phyloP scores from a whole-genome alignment of 2,888 invertebrate genomes.

The Pseudoips prasinana region DNA sequence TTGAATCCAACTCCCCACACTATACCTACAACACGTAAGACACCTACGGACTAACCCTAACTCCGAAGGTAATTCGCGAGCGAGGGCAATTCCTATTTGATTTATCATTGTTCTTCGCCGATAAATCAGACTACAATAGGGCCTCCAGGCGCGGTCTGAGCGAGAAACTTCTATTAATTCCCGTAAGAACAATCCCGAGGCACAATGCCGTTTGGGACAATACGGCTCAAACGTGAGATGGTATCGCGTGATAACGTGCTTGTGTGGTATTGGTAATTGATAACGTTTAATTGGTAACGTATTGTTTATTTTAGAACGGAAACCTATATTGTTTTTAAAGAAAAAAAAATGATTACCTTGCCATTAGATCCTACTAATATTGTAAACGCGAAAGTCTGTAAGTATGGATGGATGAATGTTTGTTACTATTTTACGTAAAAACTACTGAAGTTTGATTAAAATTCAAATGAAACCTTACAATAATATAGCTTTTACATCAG shows the following conservation, averaged over 20 bases:
- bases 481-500: no score
- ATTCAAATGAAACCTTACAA: no score
- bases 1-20: no score
- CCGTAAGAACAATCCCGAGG: slow-evolving; percentile 72
- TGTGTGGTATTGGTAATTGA: slow-evolving; percentile 26
- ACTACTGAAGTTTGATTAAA: no score
- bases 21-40: no score
- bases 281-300: slow-evolving; percentile 18
- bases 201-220: slow-evolving; percentile 74
- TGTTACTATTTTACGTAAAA: no score
- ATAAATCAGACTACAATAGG: slow-evolving; percentile 78
- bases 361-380: no score
- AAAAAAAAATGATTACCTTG: slow-evolving; percentile 25
- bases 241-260: slow-evolving; percentile 53
- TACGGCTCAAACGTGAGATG: slow-evolving; percentile 70
- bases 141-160: slow-evolving; percentile 54
- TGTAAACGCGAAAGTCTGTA: no score
- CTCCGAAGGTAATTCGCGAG: slow-evolving; percentile 4
- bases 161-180: slow-evolving; percentile 77
- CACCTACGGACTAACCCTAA: slow-evolving; percentile 1
- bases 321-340: not conserved
- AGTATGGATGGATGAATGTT: no score
- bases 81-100: slow-evolving; percentile 74
- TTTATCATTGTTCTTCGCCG: slow-evolving; percentile 79
- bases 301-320: no score